Percentiles rank a stretch among this genome's conserved stretches.
phyloP scores from a whole-genome alignment of 37 sponge, comb jelly and placozoan species.

The Petrosia ficiformis region DNA sequence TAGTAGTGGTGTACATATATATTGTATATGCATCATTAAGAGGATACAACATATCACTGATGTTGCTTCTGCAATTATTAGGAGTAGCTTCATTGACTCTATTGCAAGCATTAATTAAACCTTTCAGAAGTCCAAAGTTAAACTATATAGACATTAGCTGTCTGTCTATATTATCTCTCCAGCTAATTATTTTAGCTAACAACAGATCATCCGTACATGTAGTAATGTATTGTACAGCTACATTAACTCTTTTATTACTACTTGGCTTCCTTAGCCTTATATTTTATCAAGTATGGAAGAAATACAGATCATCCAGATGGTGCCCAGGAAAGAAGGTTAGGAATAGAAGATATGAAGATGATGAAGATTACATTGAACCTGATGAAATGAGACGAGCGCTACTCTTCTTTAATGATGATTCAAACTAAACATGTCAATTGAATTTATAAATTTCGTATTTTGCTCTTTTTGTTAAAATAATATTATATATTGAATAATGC shows the following conservation, averaged over 20 bases:
- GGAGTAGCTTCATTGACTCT: not conserved
- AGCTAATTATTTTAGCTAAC: not conserved
- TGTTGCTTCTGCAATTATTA: not conserved
- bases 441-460: no score
- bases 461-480: no score
- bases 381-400: not conserved
- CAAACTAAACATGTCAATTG: no score
- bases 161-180: not conserved
- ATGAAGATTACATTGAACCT: not conserved
- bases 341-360: not conserved
- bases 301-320: no score
- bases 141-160: not conserved
- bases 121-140: not conserved
- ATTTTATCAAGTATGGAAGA: no score
- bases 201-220: no score
- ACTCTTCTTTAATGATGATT: no score
- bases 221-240: no score
- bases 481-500: no score
- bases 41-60: not conserved
- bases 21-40: not conserved
- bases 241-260: no score
- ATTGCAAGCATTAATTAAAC: not conserved
- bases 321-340: no score
- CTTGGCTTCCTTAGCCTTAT: no score
- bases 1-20: not conserved